Evolutionary conservation across 2,113 vertebrate species (phyloP), one percentile per base, ranked within the genome.

Genomic region (Gadus chalcogrammus): DNA sequence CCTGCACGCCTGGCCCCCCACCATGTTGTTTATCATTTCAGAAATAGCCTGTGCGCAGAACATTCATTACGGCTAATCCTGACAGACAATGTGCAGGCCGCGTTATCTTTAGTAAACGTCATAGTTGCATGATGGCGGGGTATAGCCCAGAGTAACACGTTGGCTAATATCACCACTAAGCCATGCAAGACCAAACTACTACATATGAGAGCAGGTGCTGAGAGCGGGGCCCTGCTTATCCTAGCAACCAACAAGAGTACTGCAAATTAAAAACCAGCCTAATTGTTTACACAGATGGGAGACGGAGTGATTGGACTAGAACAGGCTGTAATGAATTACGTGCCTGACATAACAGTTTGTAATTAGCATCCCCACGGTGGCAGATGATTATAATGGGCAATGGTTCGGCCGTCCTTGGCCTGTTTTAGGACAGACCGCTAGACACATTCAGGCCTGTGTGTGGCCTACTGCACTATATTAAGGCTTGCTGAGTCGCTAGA

Each of bases 341-440:
- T 69, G 72, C 58, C 15, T 17, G 38, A 58, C 58, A 64, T 65
- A 76, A 83, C 79, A 70, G 70, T 79, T 68, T 82, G 85, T 87
- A 87, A 90, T 90, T 85, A 81, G 75, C 71, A 74, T 82, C 68
- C 77, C 82, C 38, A 65, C 69, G 68, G 81, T 78, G 69, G 69
- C 76, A 77, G 64, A 18, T 74, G 73, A 87, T 87, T 84, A 88
- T 73, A 77, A 72, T 67, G 72, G 80, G 79, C 79, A 53, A 48
- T 52, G 70, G 72, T 72, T 75, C 42, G 6, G 67, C 80, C 82
- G 82, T 86, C 84, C 79, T 72, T 12, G 71, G 78, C 24, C 61
- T 53, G 72, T 59, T 70, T 76, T 65, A 48, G 71, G 70, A 60
- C 67, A 67, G 70, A 64, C 70, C 65, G 65, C 68, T 2, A 69